Evolutionary conservation across 30 jellyfish, hydroid and myxozoan genomes (phyloP).

Genomic region (Pseudorhiza aurosa): DNA sequence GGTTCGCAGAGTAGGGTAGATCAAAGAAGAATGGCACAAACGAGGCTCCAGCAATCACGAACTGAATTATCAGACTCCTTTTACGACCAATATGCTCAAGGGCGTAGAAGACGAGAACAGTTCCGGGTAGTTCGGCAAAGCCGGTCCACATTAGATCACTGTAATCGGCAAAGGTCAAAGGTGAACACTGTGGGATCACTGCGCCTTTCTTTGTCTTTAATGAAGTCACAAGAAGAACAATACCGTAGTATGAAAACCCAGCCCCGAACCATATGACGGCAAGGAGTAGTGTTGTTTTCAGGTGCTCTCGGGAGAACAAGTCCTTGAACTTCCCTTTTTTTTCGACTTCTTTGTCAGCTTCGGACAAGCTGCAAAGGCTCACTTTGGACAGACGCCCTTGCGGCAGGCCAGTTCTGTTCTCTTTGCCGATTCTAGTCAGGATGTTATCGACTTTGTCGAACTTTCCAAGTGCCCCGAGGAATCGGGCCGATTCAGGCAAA

Average conservation of each 20-base stretch:
- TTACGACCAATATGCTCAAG: constrained; percentile 61
- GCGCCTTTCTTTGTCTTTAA: constrained; percentile 16
- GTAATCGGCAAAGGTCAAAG: constrained; percentile 25
- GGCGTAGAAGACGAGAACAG: constrained; percentile 44
- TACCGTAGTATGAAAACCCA: constrained; percentile 62
- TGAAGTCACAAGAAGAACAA: constrained; percentile 49
- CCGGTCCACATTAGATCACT: constrained; percentile 61
- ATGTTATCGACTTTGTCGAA: constrained; percentile 39
- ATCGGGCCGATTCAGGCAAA: constrained; percentile 73
- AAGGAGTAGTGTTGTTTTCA: constrained; percentile 26
- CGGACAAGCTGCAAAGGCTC: constrained; percentile 10
- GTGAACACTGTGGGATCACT: not conserved
- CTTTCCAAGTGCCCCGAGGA: constrained; percentile 63
- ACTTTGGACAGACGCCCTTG: constrained; percentile 23
- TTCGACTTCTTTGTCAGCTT: not conserved
- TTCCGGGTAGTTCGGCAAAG: constrained; percentile 76
- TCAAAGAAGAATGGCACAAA: constrained; percentile 53
- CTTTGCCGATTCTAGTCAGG: constrained; percentile 51
- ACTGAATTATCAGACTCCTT: constrained; percentile 28
- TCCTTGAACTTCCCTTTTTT: constrained; percentile 15
- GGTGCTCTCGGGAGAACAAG: constrained; percentile 10
- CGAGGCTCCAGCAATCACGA: constrained; percentile 20
- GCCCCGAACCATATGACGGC: constrained; percentile 52
- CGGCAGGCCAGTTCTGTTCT: constrained; percentile 64
- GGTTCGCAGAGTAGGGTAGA: constrained; percentile 8